Conservation (phyloP, 1,140 invertebrate genomes). For the Brachionus paranguensis region DNA sequence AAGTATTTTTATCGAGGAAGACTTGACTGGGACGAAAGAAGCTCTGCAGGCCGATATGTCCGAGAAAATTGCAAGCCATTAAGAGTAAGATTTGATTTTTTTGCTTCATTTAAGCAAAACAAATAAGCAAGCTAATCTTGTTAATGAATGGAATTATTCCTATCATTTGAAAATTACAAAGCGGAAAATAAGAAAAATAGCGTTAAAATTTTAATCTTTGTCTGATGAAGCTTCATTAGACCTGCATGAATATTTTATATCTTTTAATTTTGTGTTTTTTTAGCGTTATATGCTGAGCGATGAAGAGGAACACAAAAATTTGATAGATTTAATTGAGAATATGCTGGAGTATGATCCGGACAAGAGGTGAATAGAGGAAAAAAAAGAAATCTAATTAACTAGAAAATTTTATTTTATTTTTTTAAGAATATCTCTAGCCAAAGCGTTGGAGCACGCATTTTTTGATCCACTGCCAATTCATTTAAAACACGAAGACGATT, state of each 20-base stretch:
- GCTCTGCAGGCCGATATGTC: conserved; percentile 52
- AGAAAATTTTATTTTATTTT: conserved; percentile 94
- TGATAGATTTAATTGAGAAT: conserved; percentile 86
- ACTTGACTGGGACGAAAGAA: conserved; percentile 54
- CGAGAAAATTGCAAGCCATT: conserved; percentile 88
- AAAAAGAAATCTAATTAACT: conserved; percentile 57
- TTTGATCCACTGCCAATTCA: conserved; percentile 13
- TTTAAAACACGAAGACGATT: conserved; percentile 29
- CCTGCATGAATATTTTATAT: neutral
- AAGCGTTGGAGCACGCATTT: conserved; percentile 31
- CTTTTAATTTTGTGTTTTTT: neutral
- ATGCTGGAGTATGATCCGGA: conserved; percentile 96
- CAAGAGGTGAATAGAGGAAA: neutral
- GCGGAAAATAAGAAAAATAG: neutral
- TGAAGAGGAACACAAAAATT: conserved; percentile 73
- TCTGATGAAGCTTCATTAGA: conserved; percentile 28
- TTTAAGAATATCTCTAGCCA: conserved; percentile 3
- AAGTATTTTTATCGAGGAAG: conserved; percentile 54
- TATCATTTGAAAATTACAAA: neutral
- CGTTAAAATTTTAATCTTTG: neutral
- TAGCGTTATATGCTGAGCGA: conserved; percentile 81
- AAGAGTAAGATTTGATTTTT: conserved; percentile 61
- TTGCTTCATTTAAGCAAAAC: neutral
- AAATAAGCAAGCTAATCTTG: neutral
- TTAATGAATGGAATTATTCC: neutral